A percentile compares a stretch with the other conserved stretches of the same genome.
Conservation (phyloP, 2,113 vertebrate species). For the Nyctibius bracteatus region DNA sequence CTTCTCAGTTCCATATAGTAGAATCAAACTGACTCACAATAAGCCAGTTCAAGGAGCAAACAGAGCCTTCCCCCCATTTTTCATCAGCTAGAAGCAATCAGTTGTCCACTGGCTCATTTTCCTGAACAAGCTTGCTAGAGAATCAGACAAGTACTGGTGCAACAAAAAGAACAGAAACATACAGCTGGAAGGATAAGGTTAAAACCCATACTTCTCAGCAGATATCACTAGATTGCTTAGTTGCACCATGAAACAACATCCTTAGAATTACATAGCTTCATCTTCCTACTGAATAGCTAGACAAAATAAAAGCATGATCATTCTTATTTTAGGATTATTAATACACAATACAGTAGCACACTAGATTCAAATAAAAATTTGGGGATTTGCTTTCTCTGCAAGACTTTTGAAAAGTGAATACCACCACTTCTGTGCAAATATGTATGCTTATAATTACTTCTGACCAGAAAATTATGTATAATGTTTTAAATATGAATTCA, state of each 20-base stretch:
- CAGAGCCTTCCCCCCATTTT: not conserved
- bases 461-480: not conserved
- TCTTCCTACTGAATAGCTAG: not conserved
- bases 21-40: not conserved
- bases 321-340: not conserved
- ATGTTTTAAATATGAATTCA: not conserved
- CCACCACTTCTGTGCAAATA: not conserved
- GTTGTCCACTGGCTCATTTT: not conserved
- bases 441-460: not conserved
- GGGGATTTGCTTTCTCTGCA: not conserved
- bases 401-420: not conserved
- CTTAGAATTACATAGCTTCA: not conserved
- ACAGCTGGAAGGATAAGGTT: not conserved
- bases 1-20: accelerated
- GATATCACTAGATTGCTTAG: not conserved
- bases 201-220: not conserved
- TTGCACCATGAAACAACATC: not conserved
- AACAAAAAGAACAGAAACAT: not conserved
- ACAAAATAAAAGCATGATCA: not conserved
- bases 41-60: not conserved
- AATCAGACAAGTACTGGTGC: not conserved
- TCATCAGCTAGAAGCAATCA: not conserved
- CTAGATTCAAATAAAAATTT: not conserved
- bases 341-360: not conserved
- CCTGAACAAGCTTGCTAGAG: not conserved